Percentiles rank a stretch among this genome's conserved stretches.
These are phyloP conservation scores for Habroteleia sp. DNA, from an alignment of 2,888 invertebrate genomes.

Conservation along the genomic window DNA sequence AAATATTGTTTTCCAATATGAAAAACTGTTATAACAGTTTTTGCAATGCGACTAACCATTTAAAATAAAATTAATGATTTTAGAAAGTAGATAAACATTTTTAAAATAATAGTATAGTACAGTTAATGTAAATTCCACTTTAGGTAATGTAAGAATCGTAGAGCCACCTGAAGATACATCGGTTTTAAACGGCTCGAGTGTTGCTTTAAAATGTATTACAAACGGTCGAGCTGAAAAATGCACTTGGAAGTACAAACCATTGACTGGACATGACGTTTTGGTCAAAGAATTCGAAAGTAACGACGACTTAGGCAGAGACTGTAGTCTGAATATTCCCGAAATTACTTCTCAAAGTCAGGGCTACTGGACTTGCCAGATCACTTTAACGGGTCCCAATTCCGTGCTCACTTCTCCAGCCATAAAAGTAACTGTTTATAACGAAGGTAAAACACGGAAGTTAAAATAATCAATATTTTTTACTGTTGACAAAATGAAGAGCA, in stretches of 20 bases:
- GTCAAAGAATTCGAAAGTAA: conserved; percentile 75
- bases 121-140: background rate
- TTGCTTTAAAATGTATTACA: conserved; percentile 74
- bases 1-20: too few species aligned
- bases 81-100: too few species aligned
- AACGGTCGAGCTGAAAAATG: conserved; percentile 77
- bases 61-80: too few species aligned
- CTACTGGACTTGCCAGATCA: conserved; percentile 76
- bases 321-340: conserved; percentile 72
- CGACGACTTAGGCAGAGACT: conserved; percentile 76
- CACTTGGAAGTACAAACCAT: conserved; percentile 75
- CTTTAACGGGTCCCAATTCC: conserved; percentile 70
- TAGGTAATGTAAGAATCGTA: conserved; percentile 76
- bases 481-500: too few species aligned
- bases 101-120: background rate
- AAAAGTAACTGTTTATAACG: conserved; percentile 75
- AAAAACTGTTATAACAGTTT: too few species aligned
- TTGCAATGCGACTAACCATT: too few species aligned
- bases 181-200: conserved; percentile 72
- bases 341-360: conserved; percentile 75
- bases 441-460: conserved; percentile 72
- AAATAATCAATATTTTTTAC: too few species aligned
- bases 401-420: conserved; percentile 69
- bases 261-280: conserved; percentile 68
- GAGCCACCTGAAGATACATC: conserved; percentile 74